These are phyloP conservation scores for Monopis laevigella DNA, from an alignment of 2,888 invertebrate species.

Conservation along the genomic window DNA sequence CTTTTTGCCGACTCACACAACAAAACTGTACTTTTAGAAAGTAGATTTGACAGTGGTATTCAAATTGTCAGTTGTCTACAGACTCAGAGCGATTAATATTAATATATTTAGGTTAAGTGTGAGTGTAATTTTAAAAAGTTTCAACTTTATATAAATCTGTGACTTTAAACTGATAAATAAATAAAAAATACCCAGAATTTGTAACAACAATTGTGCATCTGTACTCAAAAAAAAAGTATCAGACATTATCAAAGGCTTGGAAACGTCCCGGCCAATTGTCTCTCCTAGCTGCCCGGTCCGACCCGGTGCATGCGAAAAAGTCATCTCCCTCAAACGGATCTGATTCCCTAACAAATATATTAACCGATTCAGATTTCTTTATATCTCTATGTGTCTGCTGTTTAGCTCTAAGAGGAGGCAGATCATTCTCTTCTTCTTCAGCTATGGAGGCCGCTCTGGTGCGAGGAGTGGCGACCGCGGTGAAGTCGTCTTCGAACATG, in stretches of 20 bases:
- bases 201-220: neutral
- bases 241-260: conserved; percentile 53
- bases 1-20: too few species aligned
- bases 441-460: conserved; percentile 54
- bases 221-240: conserved; percentile 20
- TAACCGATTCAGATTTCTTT: conserved; percentile 89
- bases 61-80: too few species aligned
- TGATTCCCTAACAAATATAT: conserved; percentile 85
- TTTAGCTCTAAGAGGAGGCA: conserved; percentile 44
- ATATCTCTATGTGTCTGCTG: conserved; percentile 69
- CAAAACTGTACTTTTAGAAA: too few species aligned
- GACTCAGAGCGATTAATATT: too few species aligned
- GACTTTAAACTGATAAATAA: too few species aligned
- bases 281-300: conserved; percentile 48
- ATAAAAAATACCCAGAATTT: too few species aligned
- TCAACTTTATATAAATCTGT: too few species aligned
- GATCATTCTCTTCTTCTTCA: conserved; percentile 52
- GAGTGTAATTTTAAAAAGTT: too few species aligned
- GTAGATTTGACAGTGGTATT: too few species aligned
- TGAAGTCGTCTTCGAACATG: conserved; percentile 78
- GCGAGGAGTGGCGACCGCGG: conserved; percentile 45
- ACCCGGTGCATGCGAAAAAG: conserved; percentile 75
- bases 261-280: conserved; percentile 64
- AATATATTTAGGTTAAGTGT: too few species aligned
- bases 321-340: conserved; percentile 92